phyloP scores from a whole-genome alignment of 2,113 vertebrate species.

The Oophaga pumilio region DNA sequence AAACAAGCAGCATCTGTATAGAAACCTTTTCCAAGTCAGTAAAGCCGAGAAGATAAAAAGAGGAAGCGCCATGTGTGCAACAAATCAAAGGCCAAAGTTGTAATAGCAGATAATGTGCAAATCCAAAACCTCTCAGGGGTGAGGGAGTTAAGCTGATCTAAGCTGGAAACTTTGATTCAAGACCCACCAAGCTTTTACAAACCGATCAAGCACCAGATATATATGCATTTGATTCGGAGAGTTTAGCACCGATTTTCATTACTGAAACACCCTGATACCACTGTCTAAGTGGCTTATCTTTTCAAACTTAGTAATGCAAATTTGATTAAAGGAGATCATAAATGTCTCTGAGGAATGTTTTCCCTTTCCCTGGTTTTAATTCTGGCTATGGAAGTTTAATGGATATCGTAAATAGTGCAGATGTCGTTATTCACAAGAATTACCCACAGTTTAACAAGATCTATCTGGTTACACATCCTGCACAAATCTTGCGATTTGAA shows the following conservation, averaged over 20 bases:
- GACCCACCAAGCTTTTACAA: conserved; percentile 35
- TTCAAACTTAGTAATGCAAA: conserved; percentile 39
- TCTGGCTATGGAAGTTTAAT: conserved; percentile 52
- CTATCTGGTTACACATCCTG: conserved; percentile 12
- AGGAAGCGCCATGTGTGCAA: conserved; percentile 14
- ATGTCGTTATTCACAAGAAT: conserved; percentile 38
- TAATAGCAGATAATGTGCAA: conserved; percentile 26
- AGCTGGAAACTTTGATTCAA: conserved; percentile 43
- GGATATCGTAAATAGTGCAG: conserved; percentile 51
- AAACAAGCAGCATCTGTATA: not conserved
- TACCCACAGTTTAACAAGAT: conserved; percentile 48
- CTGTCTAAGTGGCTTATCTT: conserved; percentile 49
- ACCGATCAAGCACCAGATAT: conserved; percentile 19
- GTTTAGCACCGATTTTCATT: conserved; percentile 43
- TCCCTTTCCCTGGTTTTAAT: conserved; percentile 44
- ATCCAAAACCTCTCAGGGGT: conserved; percentile 47
- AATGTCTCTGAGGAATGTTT: conserved; percentile 40
- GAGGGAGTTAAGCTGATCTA: conserved; percentile 42
- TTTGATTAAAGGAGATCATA: conserved; percentile 53
- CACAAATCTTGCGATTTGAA: conserved; percentile 13
- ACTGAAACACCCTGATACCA: conserved; percentile 28
- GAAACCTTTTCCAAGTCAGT: not conserved
- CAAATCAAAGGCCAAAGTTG: conserved; percentile 15
- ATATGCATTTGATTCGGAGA: conserved; percentile 28
- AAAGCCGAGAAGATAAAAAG: conserved; percentile 13